Percentiles rank a stretch among this genome's conserved stretches.
Evolutionary conservation across 1,140 invertebrate species (phyloP).

Genomic region (Drosophila eugracilis): DNA sequence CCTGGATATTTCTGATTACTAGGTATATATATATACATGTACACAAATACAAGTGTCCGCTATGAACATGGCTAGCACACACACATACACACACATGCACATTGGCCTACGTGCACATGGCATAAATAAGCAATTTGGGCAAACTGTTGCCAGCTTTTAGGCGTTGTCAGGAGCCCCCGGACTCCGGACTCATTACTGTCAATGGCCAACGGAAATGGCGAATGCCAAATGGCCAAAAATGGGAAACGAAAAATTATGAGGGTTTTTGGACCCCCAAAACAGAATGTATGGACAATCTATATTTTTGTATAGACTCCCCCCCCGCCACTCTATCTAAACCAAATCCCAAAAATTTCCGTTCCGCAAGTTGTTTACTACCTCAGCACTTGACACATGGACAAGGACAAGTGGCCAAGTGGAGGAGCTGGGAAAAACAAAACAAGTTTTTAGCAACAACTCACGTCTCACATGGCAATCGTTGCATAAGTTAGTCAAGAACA

Average conservation of each 20-base stretch:
- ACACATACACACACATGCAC: no score
- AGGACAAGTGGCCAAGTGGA: slow-evolving; percentile 37
- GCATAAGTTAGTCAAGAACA: slow-evolving; percentile 29
- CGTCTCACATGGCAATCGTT: slow-evolving; percentile 27
- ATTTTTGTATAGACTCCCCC: slow-evolving; percentile 48
- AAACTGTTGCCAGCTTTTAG: slow-evolving; percentile 70
- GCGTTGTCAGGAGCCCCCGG: slow-evolving; percentile 16
- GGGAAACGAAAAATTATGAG: slow-evolving; percentile 34
- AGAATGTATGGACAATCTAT: slow-evolving; percentile 27
- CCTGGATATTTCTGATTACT: neutral
- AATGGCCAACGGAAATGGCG: slow-evolving; percentile 34
- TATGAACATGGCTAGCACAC: neutral
- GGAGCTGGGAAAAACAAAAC: slow-evolving; percentile 9
- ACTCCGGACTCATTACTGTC: slow-evolving; percentile 32
- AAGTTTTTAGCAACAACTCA: slow-evolving; percentile 29
- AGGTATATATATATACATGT: slow-evolving; percentile 3
- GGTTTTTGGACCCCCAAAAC: slow-evolving; percentile 13
- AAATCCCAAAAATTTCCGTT: neutral
- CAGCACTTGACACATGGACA: slow-evolving; percentile 78
- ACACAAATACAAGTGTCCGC: no score
- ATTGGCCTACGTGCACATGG: slow-evolving; percentile 31
- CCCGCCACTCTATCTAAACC: neutral
- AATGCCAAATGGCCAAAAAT: slow-evolving; percentile 9
- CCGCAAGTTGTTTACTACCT: slow-evolving; percentile 63
- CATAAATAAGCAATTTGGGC: slow-evolving; percentile 74